Conservation (phyloP, 2,888 invertebrate species). For the Lycocerus yunnanus region DNA sequence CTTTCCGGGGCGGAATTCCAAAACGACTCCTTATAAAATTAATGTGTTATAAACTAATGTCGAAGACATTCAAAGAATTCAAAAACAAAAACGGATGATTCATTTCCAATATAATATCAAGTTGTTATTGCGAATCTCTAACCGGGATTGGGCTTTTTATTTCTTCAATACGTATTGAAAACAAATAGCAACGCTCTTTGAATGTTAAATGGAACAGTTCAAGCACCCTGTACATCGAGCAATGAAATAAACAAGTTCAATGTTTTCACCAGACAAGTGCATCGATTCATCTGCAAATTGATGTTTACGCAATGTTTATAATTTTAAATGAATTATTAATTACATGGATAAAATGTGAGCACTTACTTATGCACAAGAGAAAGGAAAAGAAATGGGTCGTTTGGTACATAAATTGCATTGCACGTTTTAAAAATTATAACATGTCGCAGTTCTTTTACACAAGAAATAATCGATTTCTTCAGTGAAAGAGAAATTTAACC, state of each 20-base stretch:
- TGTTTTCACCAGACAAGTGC: background rate
- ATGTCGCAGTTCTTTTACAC: background rate
- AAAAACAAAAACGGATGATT: background rate
- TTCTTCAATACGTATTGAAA: background rate
- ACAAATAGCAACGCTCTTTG: too few relatives aligned
- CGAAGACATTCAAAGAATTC: background rate
- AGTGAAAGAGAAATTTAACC: conserved; percentile 9
- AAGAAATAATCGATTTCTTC: conserved; percentile 5
- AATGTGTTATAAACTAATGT: too few relatives aligned
- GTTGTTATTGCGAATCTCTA: background rate
- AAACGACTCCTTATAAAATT: background rate
- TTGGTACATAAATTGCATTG: conserved; percentile 6
- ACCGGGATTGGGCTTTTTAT: background rate
- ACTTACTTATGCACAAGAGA: conserved; percentile 5
- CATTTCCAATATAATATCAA: background rate
- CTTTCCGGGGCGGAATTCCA: background rate
- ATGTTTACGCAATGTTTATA: background rate
- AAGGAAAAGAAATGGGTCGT: conserved; percentile 15
- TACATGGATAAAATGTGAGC: background rate
- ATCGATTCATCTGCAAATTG: background rate
- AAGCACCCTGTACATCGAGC: background rate
- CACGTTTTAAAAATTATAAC: background rate
- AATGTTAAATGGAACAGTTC: background rate
- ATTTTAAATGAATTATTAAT: background rate
- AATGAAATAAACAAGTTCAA: background rate